Evolutionary conservation across 2,888 invertebrate genomes (phyloP), one percentile per base, ranked within the genome.

Genomic region (Dicranocentrus wangi): DNA sequence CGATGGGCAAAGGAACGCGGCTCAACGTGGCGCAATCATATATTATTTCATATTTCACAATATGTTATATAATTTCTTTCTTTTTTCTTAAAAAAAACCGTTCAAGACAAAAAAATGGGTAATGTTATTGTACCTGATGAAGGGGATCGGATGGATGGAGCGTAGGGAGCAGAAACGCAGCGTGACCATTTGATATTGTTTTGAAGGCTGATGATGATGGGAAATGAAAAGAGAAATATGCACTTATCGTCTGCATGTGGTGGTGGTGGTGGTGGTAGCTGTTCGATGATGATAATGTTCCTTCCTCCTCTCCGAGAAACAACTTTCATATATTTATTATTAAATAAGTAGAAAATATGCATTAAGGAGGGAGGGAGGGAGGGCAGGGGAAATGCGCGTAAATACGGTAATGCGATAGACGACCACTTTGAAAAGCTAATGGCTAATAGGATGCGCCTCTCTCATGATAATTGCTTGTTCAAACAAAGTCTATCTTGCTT

Each of bases 401-500:
- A 61, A 61, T 23, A 66, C 21, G 21, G 63, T 42, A 32, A 53
- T 19, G 43, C 21, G 39, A 28, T 28, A 58, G 15, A 58, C n/a
- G 51, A 19, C 25, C 13, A 28, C 65, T 73, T 63, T 73, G 73
- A 65, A 65, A 73, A 73, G 65, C 47, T 66, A 78, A 78, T 70
- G 77, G 61, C 68, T 61, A 55, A 61, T 53, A 69, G 53, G 78
- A 8, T 73, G 80, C 73, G 80, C 72, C 70, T 60, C 80, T 32
- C 15, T 68, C 7, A 51, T 73, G 80, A 28, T 80, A 80, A 80
- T 60, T 68, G 23, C 53, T 80, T 80, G 72, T 73, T 68, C 80
- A 80, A 80, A 80, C 53, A 73, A 73, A 73, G 68, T 73, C 72
- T 32, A n/a, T 79, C 66, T 73, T 65, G 39, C 70, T 78, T 53